phyloP scores from a whole-genome alignment of 2,888 invertebrate species.

The Lasioglossum morio region DNA sequence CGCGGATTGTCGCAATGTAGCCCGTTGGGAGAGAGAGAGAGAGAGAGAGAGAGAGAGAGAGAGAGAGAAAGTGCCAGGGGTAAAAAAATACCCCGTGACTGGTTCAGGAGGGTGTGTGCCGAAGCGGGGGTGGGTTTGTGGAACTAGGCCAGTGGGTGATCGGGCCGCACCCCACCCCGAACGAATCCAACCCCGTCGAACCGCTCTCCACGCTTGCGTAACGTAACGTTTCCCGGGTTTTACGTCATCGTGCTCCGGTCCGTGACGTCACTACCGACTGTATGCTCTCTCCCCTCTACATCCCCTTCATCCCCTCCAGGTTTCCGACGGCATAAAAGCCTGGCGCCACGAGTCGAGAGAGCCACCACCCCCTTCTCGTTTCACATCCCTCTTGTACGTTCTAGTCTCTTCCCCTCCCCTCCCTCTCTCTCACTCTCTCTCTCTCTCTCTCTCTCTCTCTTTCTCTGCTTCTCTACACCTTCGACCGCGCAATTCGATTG shows the following conservation, averaged over 20 bases:
- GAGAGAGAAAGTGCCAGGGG: neutral
- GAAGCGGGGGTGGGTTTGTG: constrained; percentile 11
- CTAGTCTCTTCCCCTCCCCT: too few relatives aligned
- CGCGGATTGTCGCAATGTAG: neutral
- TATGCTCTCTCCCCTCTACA: neutral
- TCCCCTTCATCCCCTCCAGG: constrained; percentile 30
- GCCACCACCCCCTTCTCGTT: neutral
- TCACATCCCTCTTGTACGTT: neutral
- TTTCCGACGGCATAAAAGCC: constrained; percentile 44
- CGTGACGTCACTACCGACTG: constrained; percentile 77
- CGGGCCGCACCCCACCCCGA: constrained; percentile 74
- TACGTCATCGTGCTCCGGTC: constrained; percentile 78
- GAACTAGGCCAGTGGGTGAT: constrained; percentile 82
- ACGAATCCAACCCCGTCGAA: constrained; percentile 11
- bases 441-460: too few relatives aligned
- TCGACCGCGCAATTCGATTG: neutral
- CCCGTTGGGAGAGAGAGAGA: neutral
- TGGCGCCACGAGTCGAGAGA: constrained; percentile 51
- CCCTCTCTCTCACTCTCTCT: too few relatives aligned
- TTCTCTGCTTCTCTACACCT: neutral
- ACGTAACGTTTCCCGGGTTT: constrained; percentile 79
- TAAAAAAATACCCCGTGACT: constrained; percentile 45
- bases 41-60: neutral
- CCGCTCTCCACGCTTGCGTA: constrained; percentile 78
- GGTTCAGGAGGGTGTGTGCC: constrained; percentile 29